Evolutionary conservation across 2,113 vertebrate genomes (phyloP), one percentile per base, ranked within the genome.

Genomic region (Cyrtonyx montezumae): DNA sequence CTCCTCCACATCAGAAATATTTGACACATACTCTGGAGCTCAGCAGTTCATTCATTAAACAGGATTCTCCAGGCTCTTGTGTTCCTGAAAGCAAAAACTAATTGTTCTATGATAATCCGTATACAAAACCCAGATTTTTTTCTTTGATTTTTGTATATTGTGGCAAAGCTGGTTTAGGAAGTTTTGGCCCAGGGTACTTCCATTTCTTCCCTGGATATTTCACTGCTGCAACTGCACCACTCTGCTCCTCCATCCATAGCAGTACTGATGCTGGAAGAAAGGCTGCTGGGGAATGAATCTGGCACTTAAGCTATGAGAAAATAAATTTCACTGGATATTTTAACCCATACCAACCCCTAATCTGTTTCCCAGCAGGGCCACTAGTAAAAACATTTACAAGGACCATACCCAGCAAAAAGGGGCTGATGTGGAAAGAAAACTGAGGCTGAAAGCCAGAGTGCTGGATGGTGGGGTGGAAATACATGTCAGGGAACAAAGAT

Each of bases 201-300:
- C 36, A 17, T 13, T 68, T 77, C 18, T 76, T 76, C 13, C 16
- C 30, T 8, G 4, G 6, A 8, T 71, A 11, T 26, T 58, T 79
- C 8, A 1, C 6, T 63, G 11, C 17, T 28, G 10, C 34, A 32
- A 14, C 8, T 0, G 0, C 20, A 68, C 13, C 4, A 22, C 13
- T 2, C 15, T 6, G 17, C 23, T 5, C 13, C 18, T 73, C 80
- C 55, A 53, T 4, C 48, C n/a, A 18, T 55, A 23, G 13, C 30
- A 6, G 10, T 45, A 32, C 19, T 0, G 0, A 49, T 51, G 28
- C 40, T 69, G 48, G 9, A 80, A 26, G 11, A 25, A 19, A 32
- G n/a, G 34, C 2, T 73, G 49, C 19, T 81, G 49, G 36, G 17
- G 74, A 74, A 3, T 34, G 68, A 69, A 17, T 2, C 9, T 74